A percentile compares a stretch with the other conserved stretches of the same genome.
Evolutionary conservation across 2,888 invertebrate genomes (phyloP).

Genomic region (Ennomos quercinarius): DNA sequence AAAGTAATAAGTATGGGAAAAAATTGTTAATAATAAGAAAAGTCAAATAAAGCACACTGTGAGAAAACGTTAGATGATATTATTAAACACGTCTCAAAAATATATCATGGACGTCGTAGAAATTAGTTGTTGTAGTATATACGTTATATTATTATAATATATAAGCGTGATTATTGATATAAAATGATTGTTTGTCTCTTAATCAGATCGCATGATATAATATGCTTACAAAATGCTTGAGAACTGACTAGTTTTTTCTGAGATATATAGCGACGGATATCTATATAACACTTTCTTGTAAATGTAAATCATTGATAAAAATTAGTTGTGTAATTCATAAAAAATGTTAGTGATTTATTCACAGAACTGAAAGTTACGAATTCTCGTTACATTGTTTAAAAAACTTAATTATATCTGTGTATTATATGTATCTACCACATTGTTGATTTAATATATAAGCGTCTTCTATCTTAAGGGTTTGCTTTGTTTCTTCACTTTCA

Average conservation of each 20-base stretch:
- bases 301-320: slow-evolving; percentile 42
- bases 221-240: slow-evolving; percentile 65
- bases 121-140: slow-evolving; percentile 74
- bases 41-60: slow-evolving; percentile 86
- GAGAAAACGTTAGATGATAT: slow-evolving; percentile 82
- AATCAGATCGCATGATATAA: slow-evolving; percentile 61
- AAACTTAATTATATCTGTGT: slow-evolving; percentile 69
- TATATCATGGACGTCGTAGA: slow-evolving; percentile 79
- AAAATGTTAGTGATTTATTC: slow-evolving; percentile 80
- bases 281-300: slow-evolving; percentile 38
- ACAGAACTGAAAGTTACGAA: slow-evolving; percentile 84
- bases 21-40: slow-evolving; percentile 76
- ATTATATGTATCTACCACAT: slow-evolving; percentile 75
- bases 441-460: slow-evolving; percentile 83
- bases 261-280: slow-evolving; percentile 42
- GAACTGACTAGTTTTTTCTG: slow-evolving; percentile 63
- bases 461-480: slow-evolving; percentile 59
- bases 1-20: slow-evolving; percentile 75
- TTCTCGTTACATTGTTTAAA: slow-evolving; percentile 79
- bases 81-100: slow-evolving; percentile 72
- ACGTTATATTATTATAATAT: slow-evolving; percentile 41
- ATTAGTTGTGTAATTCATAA: slow-evolving; percentile 48
- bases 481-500: slow-evolving; percentile 49
- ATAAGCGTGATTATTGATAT: slow-evolving; percentile 50
- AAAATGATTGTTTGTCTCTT: slow-evolving; percentile 51